Evolutionary conservation across 2,113 vertebrate genomes (phyloP), one percentile per base, ranked within the genome.

Genomic region (Raja brachyura): DNA sequence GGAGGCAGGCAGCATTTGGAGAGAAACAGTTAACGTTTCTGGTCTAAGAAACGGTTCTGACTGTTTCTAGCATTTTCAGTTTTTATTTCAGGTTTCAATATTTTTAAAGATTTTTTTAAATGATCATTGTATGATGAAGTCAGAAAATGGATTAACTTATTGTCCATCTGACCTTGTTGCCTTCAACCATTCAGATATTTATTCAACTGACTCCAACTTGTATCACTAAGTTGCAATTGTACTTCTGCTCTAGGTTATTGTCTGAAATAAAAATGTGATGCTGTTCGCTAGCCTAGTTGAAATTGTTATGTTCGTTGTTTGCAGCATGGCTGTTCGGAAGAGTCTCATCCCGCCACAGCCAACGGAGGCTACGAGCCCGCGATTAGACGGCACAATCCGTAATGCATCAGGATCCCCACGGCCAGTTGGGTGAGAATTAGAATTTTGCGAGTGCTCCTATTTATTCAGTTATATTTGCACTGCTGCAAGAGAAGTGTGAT

Each of bases 321-420:
- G 11, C 94, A 99, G 98, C 93, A 95, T 97, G 95, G 97, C 98
- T 93, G 98, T 99, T 90, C 97, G 98, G 94, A 99, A 99, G 96
- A 99, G 96, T 94, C 96, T 99, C 94, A 98, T 99, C 94, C 97
- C 98, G 11, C 96, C 97, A 59, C 98, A 99, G 95, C 96, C 98
- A 61, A 96, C 96, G 93, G 98, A 99, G 77, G 95, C 97, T 39
- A 94, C 95, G 28, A 95, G 96, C 93, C 96, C 97, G 0, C 96
- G 99, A 88, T 96, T 98, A 0, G 98, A 99, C 93, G 96, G 96
- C 54, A 95, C 96, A 0, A 94, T 99, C 94, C 96, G 98, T 28
- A 97, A 96, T 95, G 97, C 97, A 0, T 97, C 98, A 0, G 98
- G 98, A 93, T 99, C 98, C 5, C 98, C 99, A 1, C 96, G 98